phyloP scores from a whole-genome alignment of 2,113 vertebrate genomes.

The Psilopsiagon aymara region DNA sequence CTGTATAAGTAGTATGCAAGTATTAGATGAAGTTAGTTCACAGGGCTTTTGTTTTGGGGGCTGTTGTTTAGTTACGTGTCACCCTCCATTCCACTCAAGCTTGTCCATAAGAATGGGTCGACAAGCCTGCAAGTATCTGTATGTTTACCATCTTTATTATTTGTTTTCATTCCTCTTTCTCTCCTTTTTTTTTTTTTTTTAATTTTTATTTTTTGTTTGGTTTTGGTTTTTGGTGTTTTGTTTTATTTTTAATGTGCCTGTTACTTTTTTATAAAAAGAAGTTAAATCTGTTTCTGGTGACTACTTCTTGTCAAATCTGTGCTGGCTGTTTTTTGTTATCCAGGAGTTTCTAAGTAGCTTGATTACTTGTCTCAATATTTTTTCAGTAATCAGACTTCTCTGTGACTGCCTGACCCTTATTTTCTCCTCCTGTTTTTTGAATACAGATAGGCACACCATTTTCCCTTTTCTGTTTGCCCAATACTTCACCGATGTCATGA shows the following conservation, averaged over 20 bases:
- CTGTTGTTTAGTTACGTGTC: neutral
- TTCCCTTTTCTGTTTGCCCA: neutral
- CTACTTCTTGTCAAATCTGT: neutral
- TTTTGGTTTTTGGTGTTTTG: neutral
- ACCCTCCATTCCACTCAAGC: fast-evolving
- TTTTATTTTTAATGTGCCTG: neutral
- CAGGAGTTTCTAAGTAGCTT: neutral
- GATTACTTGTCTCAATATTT: neutral
- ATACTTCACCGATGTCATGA: neutral
- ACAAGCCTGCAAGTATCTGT: neutral
- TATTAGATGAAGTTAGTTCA: neutral
- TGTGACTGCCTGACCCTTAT: neutral
- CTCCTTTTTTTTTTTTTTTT: neutral
- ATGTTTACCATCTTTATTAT: neutral
- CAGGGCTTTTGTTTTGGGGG: neutral
- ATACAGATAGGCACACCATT: neutral
- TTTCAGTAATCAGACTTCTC: neutral
- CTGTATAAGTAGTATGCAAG: neutral
- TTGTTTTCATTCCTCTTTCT: fast-evolving
- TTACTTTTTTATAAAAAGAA: neutral
- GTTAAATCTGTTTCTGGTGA: neutral
- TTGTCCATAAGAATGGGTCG: neutral
- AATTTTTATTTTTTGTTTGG: too few species aligned
- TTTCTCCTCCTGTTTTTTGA: neutral
- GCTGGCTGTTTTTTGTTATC: neutral